These are phyloP conservation scores for Nemopilema nomurai DNA, from an alignment of 30 jellyfish, hydroid and myxozoan genomes.

Conservation along the genomic window DNA sequence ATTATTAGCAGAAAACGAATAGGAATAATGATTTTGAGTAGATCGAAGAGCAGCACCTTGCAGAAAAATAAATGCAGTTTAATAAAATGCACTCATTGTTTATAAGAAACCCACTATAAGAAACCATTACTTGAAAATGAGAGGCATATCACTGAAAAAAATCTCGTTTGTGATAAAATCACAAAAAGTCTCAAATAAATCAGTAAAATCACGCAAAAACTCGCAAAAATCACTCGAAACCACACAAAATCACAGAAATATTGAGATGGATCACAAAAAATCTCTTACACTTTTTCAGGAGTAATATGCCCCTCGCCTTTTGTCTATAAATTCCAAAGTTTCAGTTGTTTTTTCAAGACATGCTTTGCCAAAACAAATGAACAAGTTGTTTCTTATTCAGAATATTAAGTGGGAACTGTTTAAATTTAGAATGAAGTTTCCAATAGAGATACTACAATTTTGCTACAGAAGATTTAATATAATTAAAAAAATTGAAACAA, in stretches of 20 bases:
- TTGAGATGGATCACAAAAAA: background rate
- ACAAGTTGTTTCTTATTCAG: background rate
- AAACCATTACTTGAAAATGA: background rate
- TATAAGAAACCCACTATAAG: background rate
- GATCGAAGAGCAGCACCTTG: background rate
- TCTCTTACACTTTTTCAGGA: background rate
- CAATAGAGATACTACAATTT: background rate
- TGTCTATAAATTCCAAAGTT: background rate
- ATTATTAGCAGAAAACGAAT: constrained; percentile 13
- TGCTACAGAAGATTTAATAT: background rate
- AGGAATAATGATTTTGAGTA: background rate
- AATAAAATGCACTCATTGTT: background rate
- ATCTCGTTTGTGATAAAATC: background rate
- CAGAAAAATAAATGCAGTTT: background rate
- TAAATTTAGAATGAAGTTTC: background rate
- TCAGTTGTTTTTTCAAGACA: background rate
- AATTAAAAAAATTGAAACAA: background rate
- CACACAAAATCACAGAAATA: background rate
- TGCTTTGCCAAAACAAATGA: background rate
- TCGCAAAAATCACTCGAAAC: background rate
- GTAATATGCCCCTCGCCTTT: background rate
- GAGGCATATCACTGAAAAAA: background rate
- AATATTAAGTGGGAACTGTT: background rate
- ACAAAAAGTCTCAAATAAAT: background rate
- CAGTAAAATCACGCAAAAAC: background rate